phyloP scores from a whole-genome alignment of 2,888 invertebrate genomes.

The Drosophila antonietae region DNA sequence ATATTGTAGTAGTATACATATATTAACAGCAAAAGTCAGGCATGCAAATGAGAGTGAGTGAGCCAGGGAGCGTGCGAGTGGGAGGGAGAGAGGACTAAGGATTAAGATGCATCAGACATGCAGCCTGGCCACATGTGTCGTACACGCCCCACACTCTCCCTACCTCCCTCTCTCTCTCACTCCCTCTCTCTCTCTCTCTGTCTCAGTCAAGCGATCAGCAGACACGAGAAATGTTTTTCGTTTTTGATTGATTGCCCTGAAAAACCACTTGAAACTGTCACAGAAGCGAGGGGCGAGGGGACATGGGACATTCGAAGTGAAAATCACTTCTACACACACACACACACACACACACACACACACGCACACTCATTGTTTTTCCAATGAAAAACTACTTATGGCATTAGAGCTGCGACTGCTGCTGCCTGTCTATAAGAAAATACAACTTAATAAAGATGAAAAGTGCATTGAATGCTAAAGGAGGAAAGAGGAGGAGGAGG shows the following conservation, averaged over 20 bases:
- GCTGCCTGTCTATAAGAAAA: constrained; percentile 26
- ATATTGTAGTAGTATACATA: no score
- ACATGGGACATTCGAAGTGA: constrained; percentile 60
- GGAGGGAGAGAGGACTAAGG: constrained; percentile 19
- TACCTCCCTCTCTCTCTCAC: constrained; percentile 2
- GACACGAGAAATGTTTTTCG: constrained; percentile 46
- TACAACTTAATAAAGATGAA: constrained; percentile 55
- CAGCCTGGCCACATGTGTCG: constrained; percentile 62
- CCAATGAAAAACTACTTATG: constrained; percentile 73
- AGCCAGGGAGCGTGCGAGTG: not conserved
- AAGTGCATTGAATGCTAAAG: constrained; percentile 1
- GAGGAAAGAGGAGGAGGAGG: no score
- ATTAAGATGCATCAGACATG: constrained; percentile 59
- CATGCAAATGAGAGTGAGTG: constrained; percentile 59
- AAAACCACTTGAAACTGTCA: constrained; percentile 78
- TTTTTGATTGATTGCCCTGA: constrained; percentile 75
- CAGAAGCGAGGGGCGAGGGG: constrained; percentile 2
- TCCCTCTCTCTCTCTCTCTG: not conserved
- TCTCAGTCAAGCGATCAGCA: constrained; percentile 49
- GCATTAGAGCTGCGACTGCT: constrained; percentile 21
- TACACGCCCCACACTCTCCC: constrained; percentile 27
- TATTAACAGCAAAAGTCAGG: constrained; percentile 30
- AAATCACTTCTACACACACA: constrained; percentile 66
- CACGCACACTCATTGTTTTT: constrained; percentile 44
- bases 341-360: constrained; percentile 14